A percentile compares a stretch with the other conserved stretches of the same genome.
phyloP scores from a whole-genome alignment of 1,140 invertebrate species.

The Trinorchestia longiramus region DNA sequence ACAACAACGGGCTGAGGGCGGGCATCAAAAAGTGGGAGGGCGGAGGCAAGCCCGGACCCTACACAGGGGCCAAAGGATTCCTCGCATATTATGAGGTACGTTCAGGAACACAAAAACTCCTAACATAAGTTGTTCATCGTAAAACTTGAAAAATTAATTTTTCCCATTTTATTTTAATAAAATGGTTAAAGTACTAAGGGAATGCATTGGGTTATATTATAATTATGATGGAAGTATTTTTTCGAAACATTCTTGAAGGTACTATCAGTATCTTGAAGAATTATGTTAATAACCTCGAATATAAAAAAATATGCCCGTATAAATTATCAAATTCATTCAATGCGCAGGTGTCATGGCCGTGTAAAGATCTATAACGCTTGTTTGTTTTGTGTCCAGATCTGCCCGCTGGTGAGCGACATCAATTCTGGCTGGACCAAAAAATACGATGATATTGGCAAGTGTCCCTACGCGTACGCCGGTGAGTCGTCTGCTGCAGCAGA shows the following conservation, averaged over 20 bases:
- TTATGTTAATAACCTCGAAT: background rate
- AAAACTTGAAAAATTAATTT: background rate
- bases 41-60: slow-evolving; percentile 67
- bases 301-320: background rate
- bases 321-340: background rate
- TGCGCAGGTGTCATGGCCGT: background rate
- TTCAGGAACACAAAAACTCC: background rate
- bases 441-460: slow-evolving; percentile 67
- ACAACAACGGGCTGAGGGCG: slow-evolving; percentile 70
- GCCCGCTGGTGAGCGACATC: slow-evolving; percentile 56
- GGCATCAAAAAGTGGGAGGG: slow-evolving; percentile 69
- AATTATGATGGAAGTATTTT: background rate
- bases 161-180: background rate
- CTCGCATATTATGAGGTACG: slow-evolving; percentile 75
- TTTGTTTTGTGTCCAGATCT: slow-evolving; percentile 56
- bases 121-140: background rate
- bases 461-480: slow-evolving; percentile 71
- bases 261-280: background rate
- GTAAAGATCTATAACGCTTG: background rate
- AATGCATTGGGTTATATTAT: background rate
- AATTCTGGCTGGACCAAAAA: slow-evolving; percentile 60
- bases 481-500: background rate
- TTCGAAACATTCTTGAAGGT: background rate
- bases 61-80: slow-evolving; percentile 75
- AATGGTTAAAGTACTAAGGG: background rate